Percentiles rank a stretch among this genome's conserved stretches.
These are phyloP conservation scores for Bostrychus sinensis DNA, from an alignment of 2,113 vertebrate species.

Conservation along the genomic window DNA sequence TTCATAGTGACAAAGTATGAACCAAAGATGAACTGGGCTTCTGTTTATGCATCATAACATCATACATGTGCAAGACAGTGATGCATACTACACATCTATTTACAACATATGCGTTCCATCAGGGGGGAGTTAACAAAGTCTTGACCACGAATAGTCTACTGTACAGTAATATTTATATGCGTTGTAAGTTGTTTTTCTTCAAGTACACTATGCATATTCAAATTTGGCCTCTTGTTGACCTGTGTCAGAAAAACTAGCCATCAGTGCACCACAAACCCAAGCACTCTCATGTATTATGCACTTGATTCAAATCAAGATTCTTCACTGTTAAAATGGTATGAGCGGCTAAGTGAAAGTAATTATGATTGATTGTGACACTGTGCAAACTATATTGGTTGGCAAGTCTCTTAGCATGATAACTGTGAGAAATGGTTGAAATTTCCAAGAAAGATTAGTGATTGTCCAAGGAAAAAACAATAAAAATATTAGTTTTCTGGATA, in stretches of 20 bases:
- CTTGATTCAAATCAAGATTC: slow-evolving; percentile 1
- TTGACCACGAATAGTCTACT: background rate
- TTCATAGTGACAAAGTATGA: slow-evolving; percentile 27
- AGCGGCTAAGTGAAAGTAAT: background rate
- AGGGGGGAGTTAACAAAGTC: background rate
- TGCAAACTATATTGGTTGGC: background rate
- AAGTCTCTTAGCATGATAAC: background rate
- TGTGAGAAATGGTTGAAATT: too few relatives aligned
- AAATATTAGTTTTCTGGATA: background rate
- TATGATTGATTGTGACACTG: background rate
- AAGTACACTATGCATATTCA: background rate
- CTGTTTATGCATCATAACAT: slow-evolving; percentile 13
- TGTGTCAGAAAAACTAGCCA: background rate
- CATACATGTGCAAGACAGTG: background rate
- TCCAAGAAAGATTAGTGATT: background rate
- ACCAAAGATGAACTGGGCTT: slow-evolving; percentile 25
- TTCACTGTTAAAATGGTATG: background rate
- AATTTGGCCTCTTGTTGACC: slow-evolving; percentile 1
- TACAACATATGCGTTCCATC: background rate
- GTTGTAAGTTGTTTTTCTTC: background rate
- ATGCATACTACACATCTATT: background rate
- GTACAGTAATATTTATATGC: background rate
- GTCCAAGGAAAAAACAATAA: background rate
- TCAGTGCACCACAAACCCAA: slow-evolving; percentile 12
- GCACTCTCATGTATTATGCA: background rate